Conservation (phyloP, 2,888 invertebrate genomes). For the Abrostola tripartita region DNA sequence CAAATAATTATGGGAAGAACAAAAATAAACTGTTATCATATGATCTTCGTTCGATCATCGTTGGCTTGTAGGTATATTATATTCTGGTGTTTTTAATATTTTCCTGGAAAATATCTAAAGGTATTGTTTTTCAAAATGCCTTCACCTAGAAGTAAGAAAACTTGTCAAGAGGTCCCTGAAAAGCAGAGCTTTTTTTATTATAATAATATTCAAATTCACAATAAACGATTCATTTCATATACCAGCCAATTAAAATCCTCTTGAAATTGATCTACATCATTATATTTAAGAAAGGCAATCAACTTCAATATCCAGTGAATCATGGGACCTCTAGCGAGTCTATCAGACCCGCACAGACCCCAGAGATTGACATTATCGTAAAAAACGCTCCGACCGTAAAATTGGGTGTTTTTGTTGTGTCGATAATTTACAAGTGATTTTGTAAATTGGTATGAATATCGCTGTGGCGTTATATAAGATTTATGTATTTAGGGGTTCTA, state of each 20-base stretch:
- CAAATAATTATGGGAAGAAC: too few relatives aligned
- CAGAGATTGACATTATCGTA: constrained; percentile 40
- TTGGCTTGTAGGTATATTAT: too few relatives aligned
- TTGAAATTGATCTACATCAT: neutral
- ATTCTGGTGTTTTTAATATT: too few relatives aligned
- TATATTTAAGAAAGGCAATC: constrained; percentile 9
- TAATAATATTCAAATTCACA: too few relatives aligned
- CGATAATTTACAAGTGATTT: constrained; percentile 35
- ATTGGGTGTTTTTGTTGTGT: constrained; percentile 35
- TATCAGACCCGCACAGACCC: constrained; percentile 25
- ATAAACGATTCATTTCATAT: neutral
- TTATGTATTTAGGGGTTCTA: neutral
- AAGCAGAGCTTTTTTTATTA: too few relatives aligned
- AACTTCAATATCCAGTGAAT: constrained; percentile 15
- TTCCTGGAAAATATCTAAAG: too few relatives aligned
- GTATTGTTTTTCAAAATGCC: too few relatives aligned
- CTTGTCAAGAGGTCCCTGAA: too few relatives aligned
- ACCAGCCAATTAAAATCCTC: constrained; percentile 12
- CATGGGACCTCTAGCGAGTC: constrained; percentile 20
- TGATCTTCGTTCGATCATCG: too few relatives aligned
- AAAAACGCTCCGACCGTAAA: constrained; percentile 45
- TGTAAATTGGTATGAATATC: constrained; percentile 34
- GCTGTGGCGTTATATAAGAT: constrained; percentile 8
- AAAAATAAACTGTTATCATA: too few relatives aligned
- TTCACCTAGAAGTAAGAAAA: too few relatives aligned